phyloP scores from a whole-genome alignment of 1,140 invertebrate genomes.

The Bombus superbus region DNA sequence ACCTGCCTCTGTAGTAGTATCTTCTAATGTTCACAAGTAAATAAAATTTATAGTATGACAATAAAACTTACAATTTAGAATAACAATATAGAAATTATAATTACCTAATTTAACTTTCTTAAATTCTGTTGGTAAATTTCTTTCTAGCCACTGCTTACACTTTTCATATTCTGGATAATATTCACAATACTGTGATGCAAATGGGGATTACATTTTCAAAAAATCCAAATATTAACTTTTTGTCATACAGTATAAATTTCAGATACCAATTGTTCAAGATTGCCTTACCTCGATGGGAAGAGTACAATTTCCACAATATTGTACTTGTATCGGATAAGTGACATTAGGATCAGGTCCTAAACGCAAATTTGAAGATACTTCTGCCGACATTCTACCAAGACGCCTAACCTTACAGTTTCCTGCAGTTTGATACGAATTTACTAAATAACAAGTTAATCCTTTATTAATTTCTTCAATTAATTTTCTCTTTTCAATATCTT shows the following conservation, averaged over 20 bases:
- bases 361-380: slow-evolving; percentile 71
- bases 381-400: slow-evolving; percentile 73
- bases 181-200: slow-evolving; percentile 94
- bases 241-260: background rate
- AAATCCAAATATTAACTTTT: background rate
- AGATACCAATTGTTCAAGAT: background rate
- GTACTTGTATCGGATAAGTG: slow-evolving; percentile 93
- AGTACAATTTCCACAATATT: slow-evolving; percentile 97
- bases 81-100: slow-evolving; percentile 44
- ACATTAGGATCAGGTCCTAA: slow-evolving; percentile 84
- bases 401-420: slow-evolving; percentile 49
- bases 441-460: background rate
- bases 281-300: slow-evolving; percentile 93
- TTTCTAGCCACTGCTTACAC: slow-evolving; percentile 98
- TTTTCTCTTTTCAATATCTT: background rate
- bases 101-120: slow-evolving; percentile 91
- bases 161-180: slow-evolving; percentile 99
- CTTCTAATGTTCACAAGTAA: slow-evolving; percentile 71
- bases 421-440: background rate
- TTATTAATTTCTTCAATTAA: background rate
- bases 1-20: slow-evolving; percentile 86
- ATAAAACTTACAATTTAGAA: background rate
- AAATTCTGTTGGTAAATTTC: slow-evolving; percentile 96
- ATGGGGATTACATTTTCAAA: slow-evolving; percentile 43
- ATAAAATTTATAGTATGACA: background rate